A percentile compares a stretch with the other conserved stretches of the same genome.
Evolutionary conservation across 2,888 invertebrate genomes (phyloP).

Genomic region (Eupithecia pulchellata): DNA sequence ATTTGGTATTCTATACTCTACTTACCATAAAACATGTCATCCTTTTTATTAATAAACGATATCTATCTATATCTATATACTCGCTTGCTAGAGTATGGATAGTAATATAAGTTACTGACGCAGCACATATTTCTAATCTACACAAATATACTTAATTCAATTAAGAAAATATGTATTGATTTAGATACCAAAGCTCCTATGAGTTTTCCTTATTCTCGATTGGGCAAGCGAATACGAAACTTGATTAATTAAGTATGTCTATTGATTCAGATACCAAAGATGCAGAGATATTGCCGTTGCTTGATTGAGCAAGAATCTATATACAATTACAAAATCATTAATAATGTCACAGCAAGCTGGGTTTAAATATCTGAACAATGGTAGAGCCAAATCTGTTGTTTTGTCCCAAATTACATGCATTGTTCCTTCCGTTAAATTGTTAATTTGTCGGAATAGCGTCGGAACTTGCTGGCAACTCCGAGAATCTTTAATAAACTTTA

Average conservation of each 20-base stretch:
- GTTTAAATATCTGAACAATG: constrained; percentile 1
- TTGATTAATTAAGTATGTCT: background rate
- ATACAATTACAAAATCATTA: constrained; percentile 3
- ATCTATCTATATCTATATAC: too few relatives aligned
- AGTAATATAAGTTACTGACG: background rate
- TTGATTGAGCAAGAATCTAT: constrained; percentile 1
- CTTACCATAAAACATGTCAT: too few relatives aligned
- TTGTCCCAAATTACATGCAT: constrained; percentile 16
- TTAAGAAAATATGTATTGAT: background rate
- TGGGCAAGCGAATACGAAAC: background rate
- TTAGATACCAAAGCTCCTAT: background rate
- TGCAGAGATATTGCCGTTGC: background rate
- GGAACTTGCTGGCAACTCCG: constrained; percentile 48
- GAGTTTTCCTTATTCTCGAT: background rate
- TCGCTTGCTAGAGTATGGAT: background rate
- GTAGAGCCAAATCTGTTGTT: background rate
- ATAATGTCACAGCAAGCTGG: constrained; percentile 1
- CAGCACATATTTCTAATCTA: background rate
- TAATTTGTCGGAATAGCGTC: constrained; percentile 53
- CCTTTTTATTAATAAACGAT: too few relatives aligned
- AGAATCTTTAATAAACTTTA: constrained; percentile 54
- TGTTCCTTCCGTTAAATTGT: constrained; percentile 47
- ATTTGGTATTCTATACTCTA: too few relatives aligned
- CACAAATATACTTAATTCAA: background rate
- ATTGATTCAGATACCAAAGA: background rate